Evolutionary conservation across 2,797 vertebrate genomes (phyloP), one percentile per base, ranked within the genome.

Genomic region (Cyclopterus lumpus): DNA sequence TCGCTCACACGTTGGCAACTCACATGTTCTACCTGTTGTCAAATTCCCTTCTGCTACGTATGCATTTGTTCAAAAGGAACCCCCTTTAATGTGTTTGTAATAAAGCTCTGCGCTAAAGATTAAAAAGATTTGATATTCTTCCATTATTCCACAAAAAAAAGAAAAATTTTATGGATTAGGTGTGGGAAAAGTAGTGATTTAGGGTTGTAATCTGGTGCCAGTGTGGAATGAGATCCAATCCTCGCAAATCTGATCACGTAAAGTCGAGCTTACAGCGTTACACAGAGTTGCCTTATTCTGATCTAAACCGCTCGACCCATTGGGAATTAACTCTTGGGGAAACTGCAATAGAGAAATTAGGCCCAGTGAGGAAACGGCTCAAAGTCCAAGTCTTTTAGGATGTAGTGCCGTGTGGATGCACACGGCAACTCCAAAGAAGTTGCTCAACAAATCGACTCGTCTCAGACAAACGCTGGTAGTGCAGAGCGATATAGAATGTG

Each of bases 391-490:
- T 55, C 8, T 11, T 51, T 75, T 11, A 51, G 73, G 63, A 71
- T 18, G 59, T n/a, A 22, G 11, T 42, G 22, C 28, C 67, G 32
- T 34, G 32, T 26, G 30, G 62, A 63, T 71, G 63, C 38, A 20
- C 48, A 30, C 15, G 36, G 38, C 44, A 60, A 71, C 64, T 57
- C 16, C 67, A 59, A 76, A 57, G 69, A 24, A 58, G 54, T 60
- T 65, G 64, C 67, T 71, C 53, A 38, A 64, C 71, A 63, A 71
- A 73, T 57, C 5, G 40, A 67, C 57, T 34, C 51, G 67, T 86
- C 87, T 89, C 66, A 84, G 77, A 87, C 81, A 85, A 88, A 84
- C 76, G 69, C 80, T 68, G 73, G 77, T 82, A 87, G 83, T 77
- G 71, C 64, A 48, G 6, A 71, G 84, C 82, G 24, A 69, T 82